phyloP scores from a whole-genome alignment of 2,797 vertebrate species.

The Setipinna tenuifilis region DNA sequence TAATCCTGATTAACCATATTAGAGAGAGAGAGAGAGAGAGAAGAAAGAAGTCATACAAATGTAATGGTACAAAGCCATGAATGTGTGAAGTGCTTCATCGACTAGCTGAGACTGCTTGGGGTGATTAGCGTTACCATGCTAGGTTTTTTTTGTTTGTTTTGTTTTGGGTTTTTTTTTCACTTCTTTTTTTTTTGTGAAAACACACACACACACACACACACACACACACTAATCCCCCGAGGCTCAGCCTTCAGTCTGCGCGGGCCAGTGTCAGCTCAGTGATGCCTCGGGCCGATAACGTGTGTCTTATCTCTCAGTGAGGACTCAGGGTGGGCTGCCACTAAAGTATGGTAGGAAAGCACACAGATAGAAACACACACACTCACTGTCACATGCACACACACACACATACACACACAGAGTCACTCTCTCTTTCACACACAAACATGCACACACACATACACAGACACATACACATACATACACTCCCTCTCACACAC shows the following conservation, averaged over 20 bases:
- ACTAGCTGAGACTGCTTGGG: neutral
- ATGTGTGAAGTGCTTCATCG: neutral
- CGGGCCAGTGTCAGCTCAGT: conserved; percentile 53
- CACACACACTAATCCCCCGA: no score
- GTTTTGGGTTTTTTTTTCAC: no score
- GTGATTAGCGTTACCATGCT: conserved; percentile 10
- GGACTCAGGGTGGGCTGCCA: conserved; percentile 50
- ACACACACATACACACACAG: neutral
- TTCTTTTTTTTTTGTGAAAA: no score
- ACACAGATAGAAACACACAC: neutral
- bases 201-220: no score
- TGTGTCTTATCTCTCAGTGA: conserved; percentile 54
- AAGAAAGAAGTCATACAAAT: conserved; percentile 12
- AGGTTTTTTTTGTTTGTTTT: no score
- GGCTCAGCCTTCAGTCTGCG: no score
- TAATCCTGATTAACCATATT: conserved; percentile 15
- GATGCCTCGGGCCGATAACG: conserved; percentile 59
- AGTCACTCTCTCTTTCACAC: neutral
- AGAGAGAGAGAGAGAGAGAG: conserved; percentile 11
- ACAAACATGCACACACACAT: neutral
- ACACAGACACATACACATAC: no score
- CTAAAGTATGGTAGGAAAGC: conserved; percentile 48
- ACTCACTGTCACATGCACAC: neutral
- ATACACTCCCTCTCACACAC: neutral
- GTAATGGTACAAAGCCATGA: neutral